Conservation (phyloP, 2,797 vertebrate species). For the Malacoctenus gilli region DNA sequence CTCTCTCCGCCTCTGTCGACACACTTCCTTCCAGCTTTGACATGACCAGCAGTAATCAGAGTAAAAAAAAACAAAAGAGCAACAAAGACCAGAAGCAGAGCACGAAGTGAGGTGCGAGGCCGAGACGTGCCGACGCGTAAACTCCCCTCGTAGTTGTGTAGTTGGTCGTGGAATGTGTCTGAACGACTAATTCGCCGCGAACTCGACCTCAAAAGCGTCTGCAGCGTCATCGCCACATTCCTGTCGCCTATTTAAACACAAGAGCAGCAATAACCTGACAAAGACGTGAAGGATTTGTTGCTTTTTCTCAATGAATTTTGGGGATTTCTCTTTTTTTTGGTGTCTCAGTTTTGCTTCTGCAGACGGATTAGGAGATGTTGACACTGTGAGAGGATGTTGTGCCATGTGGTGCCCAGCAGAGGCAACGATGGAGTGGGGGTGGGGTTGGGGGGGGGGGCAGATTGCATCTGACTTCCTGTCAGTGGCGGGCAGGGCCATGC, state of each 20-base stretch:
- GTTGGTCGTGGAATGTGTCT: slow-evolving; percentile 51
- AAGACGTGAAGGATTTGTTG: too few species aligned
- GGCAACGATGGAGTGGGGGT: slow-evolving; percentile 10
- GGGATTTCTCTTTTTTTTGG: too few species aligned
- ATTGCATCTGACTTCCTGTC: slow-evolving; percentile 52
- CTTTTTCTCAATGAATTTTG: too few species aligned
- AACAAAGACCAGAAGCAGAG: slow-evolving; percentile 4
- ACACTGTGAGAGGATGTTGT: slow-evolving; percentile 39
- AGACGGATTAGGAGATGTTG: too few species aligned
- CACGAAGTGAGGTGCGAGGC: slow-evolving; percentile 34
- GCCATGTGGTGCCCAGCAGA: background rate
- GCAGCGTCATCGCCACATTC: too few species aligned
- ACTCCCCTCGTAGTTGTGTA: background rate
- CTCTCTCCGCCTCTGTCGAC: background rate
- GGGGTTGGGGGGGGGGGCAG: background rate
- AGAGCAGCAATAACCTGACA: too few species aligned
- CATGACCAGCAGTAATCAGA: background rate
- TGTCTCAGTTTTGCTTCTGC: too few species aligned
- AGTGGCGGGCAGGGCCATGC: slow-evolving; percentile 30
- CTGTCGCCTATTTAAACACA: too few species aligned
- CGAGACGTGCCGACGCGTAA: too few species aligned
- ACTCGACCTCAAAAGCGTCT: too few species aligned
- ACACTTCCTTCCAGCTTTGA: background rate
- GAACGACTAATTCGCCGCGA: too few species aligned
- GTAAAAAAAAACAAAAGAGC: slow-evolving; percentile 5